Conservation (phyloP, 1,140 invertebrate genomes). For the Neodiprion virginianus region DNA sequence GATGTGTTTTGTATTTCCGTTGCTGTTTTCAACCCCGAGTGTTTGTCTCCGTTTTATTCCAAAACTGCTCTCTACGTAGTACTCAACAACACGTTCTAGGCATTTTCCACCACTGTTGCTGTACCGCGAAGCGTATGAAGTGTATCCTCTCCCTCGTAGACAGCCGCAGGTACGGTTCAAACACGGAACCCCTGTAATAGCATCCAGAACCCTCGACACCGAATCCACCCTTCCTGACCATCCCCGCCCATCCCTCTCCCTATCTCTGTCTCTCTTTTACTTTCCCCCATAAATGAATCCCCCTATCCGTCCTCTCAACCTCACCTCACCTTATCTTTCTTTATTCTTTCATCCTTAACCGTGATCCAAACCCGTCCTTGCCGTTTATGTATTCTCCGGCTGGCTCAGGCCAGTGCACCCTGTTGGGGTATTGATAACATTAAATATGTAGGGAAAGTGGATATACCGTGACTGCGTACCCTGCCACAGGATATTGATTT, state of each 20-base stretch:
- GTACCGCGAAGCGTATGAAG: no score
- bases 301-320: not conserved
- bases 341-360: not conserved
- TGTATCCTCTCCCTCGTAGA: no score
- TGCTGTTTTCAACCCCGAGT: no score
- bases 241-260: not conserved
- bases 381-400: no score
- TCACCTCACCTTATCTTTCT: not conserved
- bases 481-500: not conserved
- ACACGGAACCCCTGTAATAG: not conserved
- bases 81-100: not conserved
- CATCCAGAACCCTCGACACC: not conserved
- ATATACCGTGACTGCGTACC: not conserved
- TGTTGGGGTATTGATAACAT: not conserved
- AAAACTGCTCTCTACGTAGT: not conserved
- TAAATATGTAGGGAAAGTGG: not conserved
- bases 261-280: not conserved
- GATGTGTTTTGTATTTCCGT: no score
- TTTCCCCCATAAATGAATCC: not conserved
- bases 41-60: not conserved
- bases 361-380: not conserved
- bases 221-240: not conserved
- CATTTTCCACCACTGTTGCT: not conserved
- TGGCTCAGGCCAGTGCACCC: not conserved
- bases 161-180: no score